Percentiles rank a stretch among this genome's conserved stretches.
phyloP scores from a whole-genome alignment of 1,140 invertebrate genomes.

The Drosophila kanapiae region DNA sequence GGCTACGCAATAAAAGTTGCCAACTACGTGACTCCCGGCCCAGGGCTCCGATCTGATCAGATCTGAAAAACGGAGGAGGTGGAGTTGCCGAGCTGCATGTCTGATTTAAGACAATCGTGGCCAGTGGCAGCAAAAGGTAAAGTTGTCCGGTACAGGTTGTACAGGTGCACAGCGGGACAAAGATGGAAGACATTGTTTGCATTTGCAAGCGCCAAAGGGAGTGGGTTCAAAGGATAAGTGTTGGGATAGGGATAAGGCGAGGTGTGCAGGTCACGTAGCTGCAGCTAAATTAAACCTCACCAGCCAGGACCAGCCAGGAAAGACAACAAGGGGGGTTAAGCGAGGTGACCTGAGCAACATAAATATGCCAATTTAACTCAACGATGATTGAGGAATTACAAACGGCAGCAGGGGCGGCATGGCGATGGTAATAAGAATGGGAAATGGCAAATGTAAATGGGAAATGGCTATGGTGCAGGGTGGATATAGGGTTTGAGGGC shows the following conservation, averaged over 20 bases:
- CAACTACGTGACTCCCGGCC: conserved; percentile 63
- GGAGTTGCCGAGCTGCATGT: conserved; percentile 24
- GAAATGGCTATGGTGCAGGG: neutral
- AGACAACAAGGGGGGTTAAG: conserved; percentile 5
- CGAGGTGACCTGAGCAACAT: conserved; percentile 18
- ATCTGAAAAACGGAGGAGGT: neutral
- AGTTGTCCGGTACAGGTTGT: conserved; percentile 35
- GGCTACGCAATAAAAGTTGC: conserved; percentile 68
- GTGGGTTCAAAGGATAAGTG: neutral
- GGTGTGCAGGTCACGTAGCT: conserved; percentile 60
- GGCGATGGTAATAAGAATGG: neutral
- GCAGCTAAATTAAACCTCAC: conserved; percentile 37
- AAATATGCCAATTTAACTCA: conserved; percentile 59
- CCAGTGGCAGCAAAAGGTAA: conserved; percentile 13
- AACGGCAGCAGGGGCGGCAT: neutral
- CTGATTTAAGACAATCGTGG: conserved; percentile 64
- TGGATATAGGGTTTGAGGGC: neutral
- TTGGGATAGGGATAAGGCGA: no score
- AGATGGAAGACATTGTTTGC: conserved; percentile 45
- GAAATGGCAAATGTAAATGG: no score
- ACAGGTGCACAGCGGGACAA: neutral
- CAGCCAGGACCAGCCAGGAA: neutral
- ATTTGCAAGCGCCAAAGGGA: conserved; percentile 31
- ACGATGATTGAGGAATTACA: conserved; percentile 27
- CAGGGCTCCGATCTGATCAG: conserved; percentile 12